phyloP scores from a whole-genome alignment of 92 coral and sea anemone genomes.

The Porites rus region DNA sequence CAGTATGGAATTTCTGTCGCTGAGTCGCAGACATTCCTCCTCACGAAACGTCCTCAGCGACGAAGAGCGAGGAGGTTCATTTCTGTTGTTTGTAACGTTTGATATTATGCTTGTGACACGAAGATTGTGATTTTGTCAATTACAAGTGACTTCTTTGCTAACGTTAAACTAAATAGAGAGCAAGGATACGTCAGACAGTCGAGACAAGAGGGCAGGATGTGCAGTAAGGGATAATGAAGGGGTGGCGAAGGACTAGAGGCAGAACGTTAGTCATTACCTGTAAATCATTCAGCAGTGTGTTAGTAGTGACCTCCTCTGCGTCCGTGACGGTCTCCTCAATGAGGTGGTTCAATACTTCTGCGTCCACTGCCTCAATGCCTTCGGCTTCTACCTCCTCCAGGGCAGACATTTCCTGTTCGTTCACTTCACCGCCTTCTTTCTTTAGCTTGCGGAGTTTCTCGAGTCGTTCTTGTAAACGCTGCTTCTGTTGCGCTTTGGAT shows the following conservation, averaged over 20 bases:
- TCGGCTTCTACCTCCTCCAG: conserved; percentile 89
- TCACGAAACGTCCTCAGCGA: too few relatives aligned
- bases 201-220: too few relatives aligned
- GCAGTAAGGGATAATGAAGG: neutral
- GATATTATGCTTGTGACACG: too few relatives aligned
- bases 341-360: conserved; percentile 70
- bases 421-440: conserved; percentile 85
- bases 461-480: conserved; percentile 82
- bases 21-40: too few relatives aligned
- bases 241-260: too few relatives aligned
- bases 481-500: conserved; percentile 88
- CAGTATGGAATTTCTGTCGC: too few relatives aligned
- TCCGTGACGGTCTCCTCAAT: conserved; percentile 67
- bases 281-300: conserved; percentile 78
- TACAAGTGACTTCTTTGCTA: too few relatives aligned
- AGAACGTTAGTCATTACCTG: conserved; percentile 53
- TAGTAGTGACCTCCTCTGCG: conserved; percentile 81
- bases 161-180: too few relatives aligned
- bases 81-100: too few relatives aligned
- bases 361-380: conserved; percentile 82
- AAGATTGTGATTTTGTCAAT: too few relatives aligned
- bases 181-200: too few relatives aligned
- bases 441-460: conserved; percentile 81
- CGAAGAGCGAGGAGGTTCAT: too few relatives aligned
- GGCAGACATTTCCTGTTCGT: conserved; percentile 79